These are phyloP conservation scores for Sitodiplosis mosellana DNA, from an alignment of 1,140 invertebrate genomes.

Conservation along the genomic window DNA sequence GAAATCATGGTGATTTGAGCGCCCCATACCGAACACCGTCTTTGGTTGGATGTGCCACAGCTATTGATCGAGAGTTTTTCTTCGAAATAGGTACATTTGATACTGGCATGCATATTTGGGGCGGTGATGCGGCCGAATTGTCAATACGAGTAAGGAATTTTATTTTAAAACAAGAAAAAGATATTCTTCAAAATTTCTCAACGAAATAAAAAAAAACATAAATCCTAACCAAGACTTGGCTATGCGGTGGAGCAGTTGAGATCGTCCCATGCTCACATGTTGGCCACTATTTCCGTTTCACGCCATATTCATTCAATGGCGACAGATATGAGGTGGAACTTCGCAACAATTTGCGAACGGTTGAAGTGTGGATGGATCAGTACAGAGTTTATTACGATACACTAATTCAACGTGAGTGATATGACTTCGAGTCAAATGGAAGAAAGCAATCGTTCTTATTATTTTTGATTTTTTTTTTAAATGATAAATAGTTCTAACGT, in stretches of 20 bases:
- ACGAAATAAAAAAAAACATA: too few relatives aligned
- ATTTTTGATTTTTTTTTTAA: too few relatives aligned
- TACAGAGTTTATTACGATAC: neutral
- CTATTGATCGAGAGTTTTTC: slow-evolving; percentile 35
- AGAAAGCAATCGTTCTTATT: too few relatives aligned
- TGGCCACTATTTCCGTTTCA: slow-evolving; percentile 95
- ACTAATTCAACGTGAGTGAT: neutral
- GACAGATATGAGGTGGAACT: neutral
- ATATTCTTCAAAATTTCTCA: too few relatives aligned
- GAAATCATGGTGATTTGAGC: slow-evolving; percentile 74
- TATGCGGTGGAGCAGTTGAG: slow-evolving; percentile 89
- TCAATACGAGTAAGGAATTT: slow-evolving; percentile 75
- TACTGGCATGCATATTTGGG: slow-evolving; percentile 86
- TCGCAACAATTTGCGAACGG: neutral
- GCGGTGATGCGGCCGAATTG: slow-evolving; percentile 98
- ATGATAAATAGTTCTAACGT: too few relatives aligned
- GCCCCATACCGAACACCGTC: slow-evolving; percentile 85
- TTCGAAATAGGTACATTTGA: slow-evolving; percentile 89
- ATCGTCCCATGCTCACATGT: slow-evolving; percentile 93
- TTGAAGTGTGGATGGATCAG: neutral
- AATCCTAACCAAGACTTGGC: too few relatives aligned
- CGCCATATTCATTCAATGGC: slow-evolving; percentile 96
- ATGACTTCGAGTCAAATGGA: neutral
- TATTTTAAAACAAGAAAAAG: slow-evolving; percentile 23
- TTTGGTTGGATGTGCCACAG: slow-evolving; percentile 35